Percentiles rank a stretch among this genome's conserved stretches.
Conservation (phyloP, 2,888 invertebrate species). For the Dioctria rufipes region DNA sequence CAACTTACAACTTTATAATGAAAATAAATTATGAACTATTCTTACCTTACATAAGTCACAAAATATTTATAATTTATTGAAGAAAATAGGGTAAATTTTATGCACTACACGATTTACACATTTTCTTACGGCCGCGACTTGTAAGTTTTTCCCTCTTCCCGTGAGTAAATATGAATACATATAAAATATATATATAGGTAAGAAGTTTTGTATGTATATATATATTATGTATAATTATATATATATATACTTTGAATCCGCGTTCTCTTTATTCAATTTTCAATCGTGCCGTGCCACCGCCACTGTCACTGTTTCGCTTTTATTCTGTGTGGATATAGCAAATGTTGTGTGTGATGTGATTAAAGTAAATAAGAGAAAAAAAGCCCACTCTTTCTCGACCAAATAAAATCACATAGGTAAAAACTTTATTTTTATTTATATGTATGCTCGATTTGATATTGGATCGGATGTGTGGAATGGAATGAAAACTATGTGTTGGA, state of each 20-base stretch:
- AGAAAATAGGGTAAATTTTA: constrained; percentile 17
- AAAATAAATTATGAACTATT: neutral
- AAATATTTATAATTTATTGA: constrained; percentile 10
- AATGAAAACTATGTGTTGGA: too few relatives aligned
- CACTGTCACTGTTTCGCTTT: constrained; percentile 31
- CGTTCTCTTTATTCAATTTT: too few relatives aligned
- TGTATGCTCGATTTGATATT: neutral
- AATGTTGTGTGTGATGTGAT: neutral
- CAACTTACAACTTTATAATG: constrained; percentile 2
- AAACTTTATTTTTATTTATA: neutral
- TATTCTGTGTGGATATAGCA: constrained; percentile 16
- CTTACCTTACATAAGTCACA: constrained; percentile 52
- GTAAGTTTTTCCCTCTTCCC: constrained; percentile 40
- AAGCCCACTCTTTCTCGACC: neutral
- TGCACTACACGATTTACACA: constrained; percentile 31
- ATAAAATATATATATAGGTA: neutral
- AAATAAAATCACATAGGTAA: constrained; percentile 13
- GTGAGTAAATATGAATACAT: neutral
- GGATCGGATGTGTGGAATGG: too few relatives aligned
- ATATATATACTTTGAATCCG: too few relatives aligned
- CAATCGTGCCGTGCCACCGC: too few relatives aligned
- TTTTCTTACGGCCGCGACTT: constrained; percentile 44
- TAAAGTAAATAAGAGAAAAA: constrained; percentile 33
- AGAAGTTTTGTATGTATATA: constrained; percentile 3
- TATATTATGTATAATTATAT: too few relatives aligned